Percentiles rank a stretch among this genome's conserved stretches.
These are phyloP conservation scores for Lamprologus callipterus DNA, from an alignment of 2,113 vertebrate genomes.

Conservation along the genomic window DNA sequence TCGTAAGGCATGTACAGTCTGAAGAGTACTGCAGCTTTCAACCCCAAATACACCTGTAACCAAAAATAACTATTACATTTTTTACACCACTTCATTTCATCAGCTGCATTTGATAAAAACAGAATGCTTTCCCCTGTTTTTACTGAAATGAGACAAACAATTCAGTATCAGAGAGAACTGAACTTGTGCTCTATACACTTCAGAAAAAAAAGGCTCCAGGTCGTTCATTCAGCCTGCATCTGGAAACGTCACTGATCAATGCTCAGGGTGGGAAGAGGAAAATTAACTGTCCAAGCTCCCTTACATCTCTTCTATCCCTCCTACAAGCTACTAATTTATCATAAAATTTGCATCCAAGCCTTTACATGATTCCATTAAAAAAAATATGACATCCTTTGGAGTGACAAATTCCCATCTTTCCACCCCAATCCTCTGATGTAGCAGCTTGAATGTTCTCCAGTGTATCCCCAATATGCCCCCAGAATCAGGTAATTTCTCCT, in stretches of 20 bases:
- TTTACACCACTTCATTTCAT: not conserved
- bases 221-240: slow-evolving; percentile 29
- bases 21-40: slow-evolving; percentile 44
- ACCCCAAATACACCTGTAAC: slow-evolving; percentile 20
- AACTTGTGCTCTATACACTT: slow-evolving; percentile 52
- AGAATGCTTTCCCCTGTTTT: not conserved
- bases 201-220: slow-evolving; percentile 44
- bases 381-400: slow-evolving; percentile 50
- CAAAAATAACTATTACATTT: slow-evolving; percentile 40
- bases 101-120: slow-evolving; percentile 35
- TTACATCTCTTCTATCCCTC: not conserved
- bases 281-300: slow-evolving; percentile 34
- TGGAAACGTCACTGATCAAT: slow-evolving; percentile 27
- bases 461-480: slow-evolving; percentile 1
- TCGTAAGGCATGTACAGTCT: slow-evolving; percentile 62
- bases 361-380: slow-evolving; percentile 38
- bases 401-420: slow-evolving; percentile 45
- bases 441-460: slow-evolving; percentile 15
- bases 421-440: slow-evolving; percentile 14
- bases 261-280: slow-evolving; percentile 41
- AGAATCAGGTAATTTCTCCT: slow-evolving; percentile 31
- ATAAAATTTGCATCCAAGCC: slow-evolving; percentile 20
- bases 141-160: slow-evolving; percentile 31
- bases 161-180: slow-evolving; percentile 22
- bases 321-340: not conserved